phyloP scores from a whole-genome alignment of 2,797 vertebrate species.

The Acipenser ruthenus region DNA sequence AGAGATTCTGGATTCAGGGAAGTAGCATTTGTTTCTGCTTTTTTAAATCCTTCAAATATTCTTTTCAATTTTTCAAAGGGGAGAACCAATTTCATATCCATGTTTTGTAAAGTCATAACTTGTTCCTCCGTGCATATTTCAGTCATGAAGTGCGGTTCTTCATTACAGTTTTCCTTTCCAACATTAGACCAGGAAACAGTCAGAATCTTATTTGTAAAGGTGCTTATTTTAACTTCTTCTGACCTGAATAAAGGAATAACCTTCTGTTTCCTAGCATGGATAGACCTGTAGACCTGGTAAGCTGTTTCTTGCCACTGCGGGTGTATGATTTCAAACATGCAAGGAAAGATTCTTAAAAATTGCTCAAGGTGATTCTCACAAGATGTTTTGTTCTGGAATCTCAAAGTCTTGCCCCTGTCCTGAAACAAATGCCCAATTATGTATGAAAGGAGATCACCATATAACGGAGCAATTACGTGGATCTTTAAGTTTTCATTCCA shows the following conservation, averaged over 20 bases:
- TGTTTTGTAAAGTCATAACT: slow-evolving; percentile 22
- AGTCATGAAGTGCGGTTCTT: slow-evolving; percentile 34
- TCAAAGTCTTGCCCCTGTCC: neutral
- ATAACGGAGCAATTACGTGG: slow-evolving; percentile 32
- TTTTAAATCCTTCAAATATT: slow-evolving; percentile 18
- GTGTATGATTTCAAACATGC: neutral
- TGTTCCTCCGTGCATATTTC: fast-evolving
- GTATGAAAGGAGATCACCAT: slow-evolving; percentile 34
- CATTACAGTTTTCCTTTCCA: slow-evolving; percentile 14
- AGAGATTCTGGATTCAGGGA: slow-evolving; percentile 28
- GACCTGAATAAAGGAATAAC: neutral
- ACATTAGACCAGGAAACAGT: slow-evolving; percentile 30
- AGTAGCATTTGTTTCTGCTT: slow-evolving; percentile 13
- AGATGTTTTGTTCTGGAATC: neutral
- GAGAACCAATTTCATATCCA: slow-evolving; percentile 40
- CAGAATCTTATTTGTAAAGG: neutral
- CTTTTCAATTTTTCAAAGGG: neutral
- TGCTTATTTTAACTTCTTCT: fast-evolving
- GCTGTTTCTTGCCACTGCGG: neutral
- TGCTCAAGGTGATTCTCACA: neutral
- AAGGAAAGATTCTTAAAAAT: neutral
- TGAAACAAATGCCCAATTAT: slow-evolving; percentile 8
- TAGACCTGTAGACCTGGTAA: neutral
- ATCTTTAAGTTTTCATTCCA: slow-evolving; percentile 42
- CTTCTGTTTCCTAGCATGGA: neutral